phyloP scores from a whole-genome alignment of 2,888 invertebrate genomes.

The Helicoverpa assulta region DNA sequence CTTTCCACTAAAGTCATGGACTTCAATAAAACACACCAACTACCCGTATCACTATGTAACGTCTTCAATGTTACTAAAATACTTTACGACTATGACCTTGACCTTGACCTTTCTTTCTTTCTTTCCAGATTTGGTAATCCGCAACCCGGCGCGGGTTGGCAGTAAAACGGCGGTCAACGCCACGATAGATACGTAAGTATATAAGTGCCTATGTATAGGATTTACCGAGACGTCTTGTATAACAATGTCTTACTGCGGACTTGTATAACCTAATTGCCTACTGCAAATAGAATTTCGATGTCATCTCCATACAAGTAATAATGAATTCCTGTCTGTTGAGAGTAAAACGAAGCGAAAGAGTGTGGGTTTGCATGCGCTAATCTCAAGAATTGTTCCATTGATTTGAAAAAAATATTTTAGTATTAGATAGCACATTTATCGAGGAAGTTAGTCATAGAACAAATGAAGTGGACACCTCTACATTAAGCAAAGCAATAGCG shows the following conservation, averaged over 20 bases:
- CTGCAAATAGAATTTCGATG: no score
- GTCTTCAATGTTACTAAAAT: constrained; percentile 37
- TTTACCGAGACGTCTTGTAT: not conserved
- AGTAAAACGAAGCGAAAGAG: no score
- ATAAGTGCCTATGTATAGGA: not conserved
- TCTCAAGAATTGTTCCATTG: no score
- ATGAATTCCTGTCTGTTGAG: no score
- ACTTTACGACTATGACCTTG: constrained; percentile 24
- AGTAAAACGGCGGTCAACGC: constrained; percentile 63
- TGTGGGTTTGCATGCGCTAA: no score
- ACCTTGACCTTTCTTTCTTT: constrained; percentile 42
- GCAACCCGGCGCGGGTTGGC: constrained; percentile 59
- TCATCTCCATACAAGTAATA: no score
- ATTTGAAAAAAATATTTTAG: no score
- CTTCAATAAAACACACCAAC: constrained; percentile 30
- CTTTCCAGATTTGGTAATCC: constrained; percentile 56
- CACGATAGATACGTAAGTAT: constrained; percentile 69
- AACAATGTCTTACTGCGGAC: not conserved
- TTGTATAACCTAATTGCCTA: no score
- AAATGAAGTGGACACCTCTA: no score
- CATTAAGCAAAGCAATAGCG: no score
- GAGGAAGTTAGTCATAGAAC: no score
- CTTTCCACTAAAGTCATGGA: not conserved
- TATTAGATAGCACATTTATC: no score
- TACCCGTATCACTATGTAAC: constrained; percentile 9